phyloP scores from a whole-genome alignment of 2,888 invertebrate species.

The Teleiodes luculella region DNA sequence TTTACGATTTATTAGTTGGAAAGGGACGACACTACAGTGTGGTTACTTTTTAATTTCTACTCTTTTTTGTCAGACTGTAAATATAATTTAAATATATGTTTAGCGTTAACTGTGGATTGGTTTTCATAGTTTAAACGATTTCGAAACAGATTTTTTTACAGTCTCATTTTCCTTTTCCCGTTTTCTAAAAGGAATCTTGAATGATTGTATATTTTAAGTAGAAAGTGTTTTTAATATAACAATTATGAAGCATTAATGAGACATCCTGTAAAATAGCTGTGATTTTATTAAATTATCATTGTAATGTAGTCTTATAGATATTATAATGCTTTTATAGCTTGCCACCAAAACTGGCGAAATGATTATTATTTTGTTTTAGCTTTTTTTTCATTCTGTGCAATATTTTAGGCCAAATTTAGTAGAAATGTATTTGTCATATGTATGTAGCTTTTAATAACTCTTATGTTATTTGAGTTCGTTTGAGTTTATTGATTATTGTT shows the following conservation, averaged over 20 bases:
- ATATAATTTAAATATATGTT: neutral
- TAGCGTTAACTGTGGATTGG: constrained; percentile 27
- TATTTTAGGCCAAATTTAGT: neutral
- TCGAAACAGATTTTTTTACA: constrained; percentile 20
- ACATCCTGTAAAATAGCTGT: constrained; percentile 11
- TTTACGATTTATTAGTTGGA: too few relatives aligned
- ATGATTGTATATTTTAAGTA: constrained; percentile 35
- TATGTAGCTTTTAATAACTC: neutral
- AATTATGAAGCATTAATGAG: neutral
- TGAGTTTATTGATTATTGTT: too few relatives aligned
- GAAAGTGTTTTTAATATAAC: neutral
- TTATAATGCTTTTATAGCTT: neutral
- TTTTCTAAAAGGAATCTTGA: constrained; percentile 43
- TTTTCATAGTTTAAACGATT: constrained; percentile 29
- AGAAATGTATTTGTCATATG: constrained; percentile 9
- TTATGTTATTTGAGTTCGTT: neutral
- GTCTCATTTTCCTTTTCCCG: constrained; percentile 52
- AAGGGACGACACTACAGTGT: too few relatives aligned
- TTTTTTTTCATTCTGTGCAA: neutral
- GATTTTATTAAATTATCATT: neutral
- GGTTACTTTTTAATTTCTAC: too few relatives aligned
- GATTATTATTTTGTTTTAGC: too few relatives aligned
- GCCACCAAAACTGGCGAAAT: neutral
- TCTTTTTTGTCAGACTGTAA: too few relatives aligned
- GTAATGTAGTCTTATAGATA: neutral